Base-by-base conservation (phyloP, 2,888 invertebrate species). In the Choristoneura rosaceana region DNA sequence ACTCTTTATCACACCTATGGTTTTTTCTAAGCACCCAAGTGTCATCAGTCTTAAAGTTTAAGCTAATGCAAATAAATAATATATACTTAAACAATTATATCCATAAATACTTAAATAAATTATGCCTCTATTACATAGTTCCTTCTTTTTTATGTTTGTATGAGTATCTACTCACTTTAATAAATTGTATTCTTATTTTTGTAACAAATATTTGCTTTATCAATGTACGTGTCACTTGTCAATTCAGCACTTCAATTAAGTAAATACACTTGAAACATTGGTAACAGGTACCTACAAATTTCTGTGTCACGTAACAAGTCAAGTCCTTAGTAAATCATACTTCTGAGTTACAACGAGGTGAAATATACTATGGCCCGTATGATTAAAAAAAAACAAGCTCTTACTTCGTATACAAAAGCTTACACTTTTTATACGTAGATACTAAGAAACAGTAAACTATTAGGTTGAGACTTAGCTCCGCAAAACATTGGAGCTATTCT, bases 41-140 rank as follows among this genome's bases (percentile, higher is more conserved):
- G 77, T 79, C 78, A 84, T 88, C 87, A 88, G 87, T 88, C 88
- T 88, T 87, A 79, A 80, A 84, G 80, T 81, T 81, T 81, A 81
- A 80, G 78, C 76, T 73, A 67, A 60, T 60, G 15, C 60, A 70
- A 69, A 69, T 55, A 55, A 66, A 64, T 45, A 5, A 34, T 34
- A 7, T 38, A 38, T 34, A 68, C 15, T 3, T 63, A 50, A 17
- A 17, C 38, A 58, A 17, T 58, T 15, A 14, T 34, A 60, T 64
- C 64, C 33, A 12, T 62, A 50, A 64, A n/a, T 64, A 47, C 47
- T 64, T 34, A 50, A 34, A 50, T 64, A 50, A 34, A 50, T 64
- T 64, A 64, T 38, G 34, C 47, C 15, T 15, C 25, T 25, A 55
- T 55, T 25, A 25, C 55, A 55, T 25, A 12, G 12, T 25, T 55